These are phyloP conservation scores for Alcedo quadribrachys DNA, from an alignment of 2,797 vertebrate genomes.

Conservation along the genomic window DNA sequence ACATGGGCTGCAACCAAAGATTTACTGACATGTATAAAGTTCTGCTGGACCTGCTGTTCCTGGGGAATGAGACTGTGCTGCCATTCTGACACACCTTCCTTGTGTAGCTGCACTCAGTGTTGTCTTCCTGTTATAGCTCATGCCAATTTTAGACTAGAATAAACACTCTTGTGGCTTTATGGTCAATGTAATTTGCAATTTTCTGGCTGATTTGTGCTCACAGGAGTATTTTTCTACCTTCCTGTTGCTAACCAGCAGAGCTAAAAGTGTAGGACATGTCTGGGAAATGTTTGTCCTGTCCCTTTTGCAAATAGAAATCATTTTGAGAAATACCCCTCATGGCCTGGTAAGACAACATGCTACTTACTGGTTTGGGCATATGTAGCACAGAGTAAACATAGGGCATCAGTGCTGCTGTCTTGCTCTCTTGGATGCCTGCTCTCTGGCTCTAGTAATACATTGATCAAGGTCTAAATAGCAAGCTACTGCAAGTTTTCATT, in stretches of 20 bases:
- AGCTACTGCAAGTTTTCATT: neutral
- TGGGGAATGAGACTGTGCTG: neutral
- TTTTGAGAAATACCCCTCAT: neutral
- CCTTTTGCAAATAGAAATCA: neutral
- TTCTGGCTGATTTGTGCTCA: neutral
- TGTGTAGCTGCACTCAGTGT: neutral
- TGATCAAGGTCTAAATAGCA: neutral
- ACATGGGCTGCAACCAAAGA: neutral
- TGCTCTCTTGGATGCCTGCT: neutral
- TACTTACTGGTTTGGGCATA: neutral
- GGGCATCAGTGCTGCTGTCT: neutral
- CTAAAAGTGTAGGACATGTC: conserved; percentile 29
- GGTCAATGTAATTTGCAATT: conserved; percentile 12
- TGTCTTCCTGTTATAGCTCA: conserved; percentile 12
- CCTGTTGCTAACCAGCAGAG: neutral
- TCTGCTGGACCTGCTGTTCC: neutral
- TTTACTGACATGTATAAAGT: neutral
- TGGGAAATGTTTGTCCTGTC: conserved; percentile 32
- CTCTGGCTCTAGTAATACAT: neutral
- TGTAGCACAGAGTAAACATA: neutral
- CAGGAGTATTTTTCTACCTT: conserved; percentile 20
- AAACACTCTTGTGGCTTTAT: neutral
- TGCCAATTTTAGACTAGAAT: conserved; percentile 9
- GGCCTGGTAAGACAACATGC: neutral
- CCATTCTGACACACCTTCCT: neutral